phyloP scores from a whole-genome alignment of 2,888 invertebrate species.

The Octonoba sinensis region DNA sequence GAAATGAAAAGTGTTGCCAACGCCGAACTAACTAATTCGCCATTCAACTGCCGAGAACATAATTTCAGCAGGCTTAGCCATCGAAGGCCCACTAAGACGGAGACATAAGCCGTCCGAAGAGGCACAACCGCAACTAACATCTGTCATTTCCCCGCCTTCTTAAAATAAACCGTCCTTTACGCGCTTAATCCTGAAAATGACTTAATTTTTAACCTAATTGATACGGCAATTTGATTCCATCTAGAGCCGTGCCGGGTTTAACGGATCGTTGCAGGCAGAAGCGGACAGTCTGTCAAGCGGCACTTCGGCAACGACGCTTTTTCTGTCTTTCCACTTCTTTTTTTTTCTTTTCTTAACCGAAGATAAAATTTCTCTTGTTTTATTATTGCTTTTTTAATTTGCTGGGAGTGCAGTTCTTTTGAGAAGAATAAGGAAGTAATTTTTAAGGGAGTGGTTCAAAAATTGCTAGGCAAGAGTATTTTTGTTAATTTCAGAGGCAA shows the following conservation, averaged over 20 bases:
- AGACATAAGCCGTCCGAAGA: conserved; percentile 27
- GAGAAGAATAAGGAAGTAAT: no score
- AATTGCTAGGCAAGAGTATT: no score
- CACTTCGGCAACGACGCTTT: neutral
- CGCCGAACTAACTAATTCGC: no score
- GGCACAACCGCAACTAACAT: conserved; percentile 35
- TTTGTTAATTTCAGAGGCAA: no score
- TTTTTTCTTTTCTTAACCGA: no score
- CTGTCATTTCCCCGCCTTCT: conserved; percentile 52
- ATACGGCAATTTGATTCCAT: conserved; percentile 45
- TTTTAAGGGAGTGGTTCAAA: no score
- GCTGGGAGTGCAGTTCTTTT: no score
- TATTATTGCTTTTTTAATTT: no score
- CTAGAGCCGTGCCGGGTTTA: conserved; percentile 23
- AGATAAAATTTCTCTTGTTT: no score
- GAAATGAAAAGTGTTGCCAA: no score
- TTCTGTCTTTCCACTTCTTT: no score
- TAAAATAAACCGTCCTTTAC: conserved; percentile 49
- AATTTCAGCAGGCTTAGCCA: conserved; percentile 21
- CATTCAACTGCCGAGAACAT: conserved; percentile 6
- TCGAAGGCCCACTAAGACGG: conserved; percentile 24
- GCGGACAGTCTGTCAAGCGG: conserved; percentile 30
- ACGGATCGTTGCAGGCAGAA: conserved; percentile 36
- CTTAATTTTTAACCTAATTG: conserved; percentile 63
- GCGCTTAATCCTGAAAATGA: conserved; percentile 51